A percentile compares a stretch with the other conserved stretches of the same genome.
phyloP scores from a whole-genome alignment of 2,113 vertebrate genomes.

The Marmota flaviventris region DNA sequence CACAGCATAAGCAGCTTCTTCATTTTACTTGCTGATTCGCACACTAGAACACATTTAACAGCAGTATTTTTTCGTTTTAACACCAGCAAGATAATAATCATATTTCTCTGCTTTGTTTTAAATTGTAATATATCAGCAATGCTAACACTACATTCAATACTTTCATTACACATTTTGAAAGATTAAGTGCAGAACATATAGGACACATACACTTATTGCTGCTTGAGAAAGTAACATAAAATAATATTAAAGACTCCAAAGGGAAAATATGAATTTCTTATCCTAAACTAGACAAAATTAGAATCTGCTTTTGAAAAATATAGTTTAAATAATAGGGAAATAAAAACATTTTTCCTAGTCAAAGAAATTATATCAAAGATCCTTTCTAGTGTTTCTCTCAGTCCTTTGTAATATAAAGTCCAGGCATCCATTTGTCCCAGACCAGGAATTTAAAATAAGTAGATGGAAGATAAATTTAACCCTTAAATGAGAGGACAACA shows the following conservation, averaged over 20 bases:
- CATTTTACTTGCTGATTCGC: neutral
- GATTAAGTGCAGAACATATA: neutral
- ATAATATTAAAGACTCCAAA: constrained; percentile 14
- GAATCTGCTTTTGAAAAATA: constrained; percentile 25
- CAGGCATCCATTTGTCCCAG: neutral
- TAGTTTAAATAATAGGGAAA: neutral
- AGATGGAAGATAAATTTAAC: neutral
- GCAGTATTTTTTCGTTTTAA: neutral
- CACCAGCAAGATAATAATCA: neutral
- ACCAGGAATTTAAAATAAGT: constrained; percentile 22
- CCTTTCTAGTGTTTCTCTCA: neutral
- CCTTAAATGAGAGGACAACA: constrained; percentile 2
- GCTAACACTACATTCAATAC: neutral
- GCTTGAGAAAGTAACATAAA: constrained; percentile 24
- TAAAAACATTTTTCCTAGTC: constrained; percentile 15
- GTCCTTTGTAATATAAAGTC: neutral
- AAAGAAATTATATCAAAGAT: constrained; percentile 1
- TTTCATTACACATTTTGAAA: neutral
- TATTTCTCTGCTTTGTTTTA: neutral
- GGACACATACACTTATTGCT: neutral
- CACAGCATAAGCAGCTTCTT: neutral
- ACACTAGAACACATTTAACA: neutral
- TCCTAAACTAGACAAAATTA: constrained; percentile 15
- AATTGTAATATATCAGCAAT: constrained; percentile 8
- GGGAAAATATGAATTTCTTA: constrained; percentile 44